Evolutionary conservation across 1,140 invertebrate species (phyloP).

Genomic region (Ceratina japonica): DNA sequence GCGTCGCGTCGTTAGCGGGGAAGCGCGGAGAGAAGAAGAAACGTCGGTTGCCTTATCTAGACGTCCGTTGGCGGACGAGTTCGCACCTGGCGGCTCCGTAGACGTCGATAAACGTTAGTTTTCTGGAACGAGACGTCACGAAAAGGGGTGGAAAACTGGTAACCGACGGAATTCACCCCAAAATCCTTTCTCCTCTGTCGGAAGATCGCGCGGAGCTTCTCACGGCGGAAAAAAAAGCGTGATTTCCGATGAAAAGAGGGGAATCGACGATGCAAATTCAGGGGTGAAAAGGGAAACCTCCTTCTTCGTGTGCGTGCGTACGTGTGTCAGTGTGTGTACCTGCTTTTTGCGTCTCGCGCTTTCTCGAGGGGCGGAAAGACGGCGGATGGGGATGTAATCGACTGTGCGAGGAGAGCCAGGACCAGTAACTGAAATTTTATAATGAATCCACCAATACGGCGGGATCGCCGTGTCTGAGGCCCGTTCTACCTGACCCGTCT

Average conservation of each 20-base stretch:
- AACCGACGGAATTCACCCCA: constrained; percentile 67
- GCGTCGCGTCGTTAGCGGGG: not conserved
- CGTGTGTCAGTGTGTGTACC: constrained; percentile 45
- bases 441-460: constrained; percentile 60
- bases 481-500: constrained; percentile 62
- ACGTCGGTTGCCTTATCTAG: constrained; percentile 41
- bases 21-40: not conserved
- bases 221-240: constrained; percentile 64
- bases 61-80: not conserved
- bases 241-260: constrained; percentile 63
- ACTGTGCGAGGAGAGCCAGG: constrained; percentile 20
- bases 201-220: constrained; percentile 48
- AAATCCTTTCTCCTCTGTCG: constrained; percentile 52
- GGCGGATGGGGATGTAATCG: constrained; percentile 41
- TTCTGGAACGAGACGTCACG: not conserved
- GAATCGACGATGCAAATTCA: constrained; percentile 65
- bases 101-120: constrained; percentile 27
- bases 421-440: constrained; percentile 67
- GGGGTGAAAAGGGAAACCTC: constrained; percentile 56
- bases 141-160: constrained; percentile 63
- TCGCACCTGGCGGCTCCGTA: constrained; percentile 13
- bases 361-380: constrained; percentile 18
- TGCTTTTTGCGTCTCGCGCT: constrained; percentile 37
- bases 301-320: not conserved
- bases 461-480: constrained; percentile 21